Conservation (phyloP, 2,113 vertebrate genomes). For the Montifringilla adamsi region DNA sequence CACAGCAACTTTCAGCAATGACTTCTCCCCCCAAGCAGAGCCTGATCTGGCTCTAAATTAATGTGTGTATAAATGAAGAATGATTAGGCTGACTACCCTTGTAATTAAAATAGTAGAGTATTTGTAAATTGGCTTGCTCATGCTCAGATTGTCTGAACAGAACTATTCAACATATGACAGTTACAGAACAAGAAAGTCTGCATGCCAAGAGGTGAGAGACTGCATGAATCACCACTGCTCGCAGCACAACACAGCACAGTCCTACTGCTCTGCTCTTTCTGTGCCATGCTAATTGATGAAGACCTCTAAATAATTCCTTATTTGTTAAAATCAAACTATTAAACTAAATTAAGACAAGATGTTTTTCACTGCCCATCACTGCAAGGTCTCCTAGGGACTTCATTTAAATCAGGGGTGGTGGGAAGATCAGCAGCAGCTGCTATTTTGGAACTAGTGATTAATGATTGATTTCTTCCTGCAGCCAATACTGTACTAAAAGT, state of each 20-base stretch:
- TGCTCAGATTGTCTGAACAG: background rate
- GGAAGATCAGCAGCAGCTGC: background rate
- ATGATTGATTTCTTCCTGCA: background rate
- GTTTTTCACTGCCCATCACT: background rate
- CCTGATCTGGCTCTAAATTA: background rate
- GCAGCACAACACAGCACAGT: background rate
- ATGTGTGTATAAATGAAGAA: background rate
- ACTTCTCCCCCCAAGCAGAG: background rate
- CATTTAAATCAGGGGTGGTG: accelerated
- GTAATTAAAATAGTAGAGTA: background rate
- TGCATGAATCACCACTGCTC: background rate
- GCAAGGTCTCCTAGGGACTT: background rate
- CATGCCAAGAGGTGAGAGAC: constrained; percentile 17
- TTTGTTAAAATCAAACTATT: background rate
- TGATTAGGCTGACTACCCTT: background rate
- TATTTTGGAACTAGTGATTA: background rate
- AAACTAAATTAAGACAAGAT: background rate
- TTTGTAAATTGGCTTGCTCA: background rate
- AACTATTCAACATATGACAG: background rate
- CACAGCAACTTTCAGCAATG: background rate
- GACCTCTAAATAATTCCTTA: background rate
- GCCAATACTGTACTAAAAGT: background rate
- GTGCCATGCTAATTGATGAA: background rate
- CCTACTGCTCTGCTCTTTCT: background rate
- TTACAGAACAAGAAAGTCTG: constrained; percentile 48